Percentiles rank a stretch among this genome's conserved stretches.
These are phyloP conservation scores for Gobiocypris rarus DNA, from an alignment of 2,113 vertebrate species.

Conservation along the genomic window DNA sequence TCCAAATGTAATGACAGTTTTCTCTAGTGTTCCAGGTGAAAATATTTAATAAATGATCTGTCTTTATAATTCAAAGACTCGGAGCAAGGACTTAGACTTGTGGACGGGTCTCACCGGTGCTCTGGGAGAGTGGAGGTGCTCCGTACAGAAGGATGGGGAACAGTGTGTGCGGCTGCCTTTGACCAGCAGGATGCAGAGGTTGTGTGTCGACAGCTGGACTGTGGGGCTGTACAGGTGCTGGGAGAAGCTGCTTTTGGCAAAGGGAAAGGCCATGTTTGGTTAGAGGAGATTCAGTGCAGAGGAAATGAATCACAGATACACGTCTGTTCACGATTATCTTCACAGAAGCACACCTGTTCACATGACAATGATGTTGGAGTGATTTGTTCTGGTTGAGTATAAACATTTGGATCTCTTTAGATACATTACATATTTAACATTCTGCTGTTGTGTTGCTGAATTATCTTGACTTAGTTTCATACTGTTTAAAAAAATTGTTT, in stretches of 20 bases:
- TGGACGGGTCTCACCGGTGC: slow-evolving; percentile 6
- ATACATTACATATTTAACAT: too few relatives aligned
- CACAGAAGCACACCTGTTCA: neutral
- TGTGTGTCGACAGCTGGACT: too few relatives aligned
- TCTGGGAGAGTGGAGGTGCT: slow-evolving; percentile 16
- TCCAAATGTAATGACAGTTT: neutral
- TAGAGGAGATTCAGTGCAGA: too few relatives aligned
- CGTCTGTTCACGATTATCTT: neutral
- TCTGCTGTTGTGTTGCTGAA: too few relatives aligned
- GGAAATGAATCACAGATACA: neutral
- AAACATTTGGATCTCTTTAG: neutral
- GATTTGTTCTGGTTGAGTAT: neutral
- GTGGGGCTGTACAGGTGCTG: too few relatives aligned
- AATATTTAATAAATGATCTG: neutral
- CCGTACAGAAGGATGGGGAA: too few relatives aligned
- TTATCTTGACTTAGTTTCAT: too few relatives aligned
- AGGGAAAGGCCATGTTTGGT: fast-evolving
- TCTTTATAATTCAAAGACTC: neutral
- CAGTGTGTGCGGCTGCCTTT: neutral
- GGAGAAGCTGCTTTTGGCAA: too few relatives aligned
- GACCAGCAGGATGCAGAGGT: too few relatives aligned
- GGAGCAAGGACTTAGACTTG: neutral
- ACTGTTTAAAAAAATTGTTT: neutral
- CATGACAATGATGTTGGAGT: neutral
- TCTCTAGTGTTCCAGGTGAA: neutral